These are phyloP conservation scores for Drosophila bocqueti DNA, from an alignment of 1,140 invertebrate species.

Conservation along the genomic window DNA sequence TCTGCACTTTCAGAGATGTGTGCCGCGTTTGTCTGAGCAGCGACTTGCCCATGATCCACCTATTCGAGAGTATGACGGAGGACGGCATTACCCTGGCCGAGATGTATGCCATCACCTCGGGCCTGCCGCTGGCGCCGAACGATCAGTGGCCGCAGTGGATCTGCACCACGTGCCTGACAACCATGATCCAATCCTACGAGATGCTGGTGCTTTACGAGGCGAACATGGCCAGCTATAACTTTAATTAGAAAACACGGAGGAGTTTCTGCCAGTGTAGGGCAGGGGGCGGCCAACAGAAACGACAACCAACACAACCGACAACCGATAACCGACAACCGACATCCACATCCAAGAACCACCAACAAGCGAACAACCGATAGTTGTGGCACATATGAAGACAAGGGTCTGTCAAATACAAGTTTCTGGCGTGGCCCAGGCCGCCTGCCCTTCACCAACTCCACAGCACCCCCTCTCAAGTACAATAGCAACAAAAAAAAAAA, in stretches of 20 bases:
- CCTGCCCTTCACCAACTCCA: not conserved
- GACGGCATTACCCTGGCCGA: not conserved
- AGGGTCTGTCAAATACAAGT: slow-evolving; percentile 83
- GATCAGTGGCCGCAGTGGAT: not conserved
- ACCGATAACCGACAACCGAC: slow-evolving; percentile 33
- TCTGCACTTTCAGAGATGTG: not conserved
- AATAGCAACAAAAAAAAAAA: slow-evolving; percentile 1
- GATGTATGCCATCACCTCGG: not conserved
- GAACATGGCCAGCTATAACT: no score
- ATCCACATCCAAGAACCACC: slow-evolving; percentile 27
- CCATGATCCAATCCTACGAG: not conserved
- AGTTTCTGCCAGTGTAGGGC: not conserved
- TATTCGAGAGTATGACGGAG: not conserved
- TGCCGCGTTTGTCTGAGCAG: not conserved
- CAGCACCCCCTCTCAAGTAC: not conserved
- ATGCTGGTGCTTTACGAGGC: no score
- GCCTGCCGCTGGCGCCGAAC: not conserved
- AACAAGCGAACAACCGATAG: slow-evolving; percentile 58
- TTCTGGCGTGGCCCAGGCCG: slow-evolving; percentile 63
- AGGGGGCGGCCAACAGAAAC: not conserved
- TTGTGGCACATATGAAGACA: slow-evolving; percentile 82
- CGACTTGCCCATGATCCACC: no score
- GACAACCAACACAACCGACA: slow-evolving; percentile 20
- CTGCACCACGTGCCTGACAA: not conserved
- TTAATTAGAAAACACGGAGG: no score